Percentiles rank a stretch among this genome's conserved stretches.
phyloP scores from a whole-genome alignment of 2,113 vertebrate genomes.

The Centropus bengalensis region DNA sequence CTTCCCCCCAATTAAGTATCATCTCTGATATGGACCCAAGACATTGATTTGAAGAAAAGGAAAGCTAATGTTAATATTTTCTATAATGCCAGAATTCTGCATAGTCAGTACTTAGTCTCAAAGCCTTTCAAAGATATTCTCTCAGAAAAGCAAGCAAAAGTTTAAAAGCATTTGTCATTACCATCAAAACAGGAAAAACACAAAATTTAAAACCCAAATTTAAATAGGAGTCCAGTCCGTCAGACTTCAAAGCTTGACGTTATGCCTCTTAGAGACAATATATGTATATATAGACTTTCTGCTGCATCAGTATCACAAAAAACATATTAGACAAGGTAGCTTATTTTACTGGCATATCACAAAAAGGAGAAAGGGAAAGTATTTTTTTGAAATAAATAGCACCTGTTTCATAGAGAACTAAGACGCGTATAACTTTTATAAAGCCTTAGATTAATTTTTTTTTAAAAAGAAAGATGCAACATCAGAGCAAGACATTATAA shows the following conservation, averaged over 20 bases:
- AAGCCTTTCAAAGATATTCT: neutral
- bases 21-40: neutral
- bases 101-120: neutral
- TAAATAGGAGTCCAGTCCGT: neutral
- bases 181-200: neutral
- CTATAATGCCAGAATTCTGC: neutral
- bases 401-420: neutral
- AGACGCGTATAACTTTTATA: neutral
- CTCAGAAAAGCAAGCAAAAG: neutral
- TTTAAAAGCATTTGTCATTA: neutral
- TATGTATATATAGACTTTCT: neutral
- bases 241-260: conserved; percentile 11
- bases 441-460: neutral
- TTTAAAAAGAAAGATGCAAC: neutral
- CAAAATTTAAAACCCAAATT: neutral
- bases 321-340: neutral
- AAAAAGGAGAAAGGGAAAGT: neutral
- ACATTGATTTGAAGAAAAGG: neutral
- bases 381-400: neutral
- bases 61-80: neutral
- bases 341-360: neutral
- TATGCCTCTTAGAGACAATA: neutral
- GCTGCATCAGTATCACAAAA: neutral
- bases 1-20: neutral
- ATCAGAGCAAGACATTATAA: neutral